Base-by-base conservation (phyloP, 2,888 invertebrate species). In the Cheilosia vulpina region DNA sequence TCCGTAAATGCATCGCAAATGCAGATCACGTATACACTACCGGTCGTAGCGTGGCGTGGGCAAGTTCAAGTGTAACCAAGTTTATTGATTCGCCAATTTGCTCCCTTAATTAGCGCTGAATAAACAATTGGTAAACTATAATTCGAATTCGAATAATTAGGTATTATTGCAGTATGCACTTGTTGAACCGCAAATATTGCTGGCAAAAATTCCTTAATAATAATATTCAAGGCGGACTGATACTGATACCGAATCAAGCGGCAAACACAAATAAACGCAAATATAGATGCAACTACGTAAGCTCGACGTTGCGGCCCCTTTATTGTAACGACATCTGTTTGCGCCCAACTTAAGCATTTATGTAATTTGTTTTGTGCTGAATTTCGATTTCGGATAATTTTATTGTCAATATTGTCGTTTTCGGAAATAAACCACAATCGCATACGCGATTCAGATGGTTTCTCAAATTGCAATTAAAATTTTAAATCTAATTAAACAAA, bases 51-150 rank as follows among this genome's bases (percentile, higher is more conserved):
- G 62, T 71, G 27, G 45, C 76, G 57, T 77, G 72, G 57, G 43
- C 78, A 83, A 83, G 83, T 78, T 83, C 83, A 83, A 83, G 83
- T 83, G 45, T 60, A 82, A 66, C 50, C 65, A 41, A 71, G 69
- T 69, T 34, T 71, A 75, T 55, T 55, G 63, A 75, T 69, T 69
- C 76, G 81, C 76, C 76, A 76, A 71, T 76, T 65, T 65, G 53
- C 81, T 76, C 82, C 82, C 82, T 82, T 77, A 77, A 77, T 82
- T 53, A 77, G 55, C 63, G 41, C 43, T 60, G 69, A 68, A 65
- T 53, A 76, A 72, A 66, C 65, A 72, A 81, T 63, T 63, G 50
- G 27, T 17, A 71, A 65, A 72, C 72, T 79, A 79, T 65, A 71
- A 41, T 53, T 71, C 57, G 19, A 45, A 63, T 21, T 58, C 66